Conservation (phyloP, 30 jellyfish, hydroid and myxozoan species). For the Rhopilema esculentum region DNA sequence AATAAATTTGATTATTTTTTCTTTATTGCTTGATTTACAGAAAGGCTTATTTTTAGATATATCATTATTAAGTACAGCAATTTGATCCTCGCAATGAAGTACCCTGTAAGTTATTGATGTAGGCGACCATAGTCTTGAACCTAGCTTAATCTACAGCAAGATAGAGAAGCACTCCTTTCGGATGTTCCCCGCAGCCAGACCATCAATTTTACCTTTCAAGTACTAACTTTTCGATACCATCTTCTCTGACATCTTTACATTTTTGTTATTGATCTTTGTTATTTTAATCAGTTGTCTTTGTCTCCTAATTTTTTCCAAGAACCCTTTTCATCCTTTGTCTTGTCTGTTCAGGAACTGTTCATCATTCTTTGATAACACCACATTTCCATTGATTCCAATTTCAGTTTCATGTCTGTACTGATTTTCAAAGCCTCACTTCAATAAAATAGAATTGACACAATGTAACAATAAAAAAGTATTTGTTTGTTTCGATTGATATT, state of each 20-base stretch:
- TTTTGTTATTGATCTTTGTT: background rate
- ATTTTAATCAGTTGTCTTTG: background rate
- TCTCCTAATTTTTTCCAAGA: background rate
- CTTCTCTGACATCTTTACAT: background rate
- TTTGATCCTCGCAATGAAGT: too few relatives aligned
- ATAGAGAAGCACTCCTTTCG: slow-evolving; percentile 41
- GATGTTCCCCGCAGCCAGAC: background rate
- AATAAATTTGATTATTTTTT: too few relatives aligned
- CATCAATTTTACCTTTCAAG: background rate
- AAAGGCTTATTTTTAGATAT: too few relatives aligned
- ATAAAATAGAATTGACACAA: background rate
- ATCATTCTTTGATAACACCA: background rate
- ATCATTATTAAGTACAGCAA: too few relatives aligned
- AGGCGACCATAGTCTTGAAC: slow-evolving; percentile 44
- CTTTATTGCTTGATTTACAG: too few relatives aligned
- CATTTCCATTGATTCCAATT: slow-evolving; percentile 20
- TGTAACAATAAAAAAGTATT: background rate
- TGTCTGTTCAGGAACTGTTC: slow-evolving; percentile 9
- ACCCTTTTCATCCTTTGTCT: background rate
- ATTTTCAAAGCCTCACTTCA: slow-evolving; percentile 19
- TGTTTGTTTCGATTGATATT: slow-evolving; percentile 2
- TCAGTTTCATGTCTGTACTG: background rate
- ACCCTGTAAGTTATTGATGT: too few relatives aligned
- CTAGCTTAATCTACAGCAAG: background rate
- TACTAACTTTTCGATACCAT: background rate